Evolutionary conservation across 2,797 vertebrate species (phyloP), one percentile per base, ranked within the genome.

Genomic region (Mionectes olivaceus): DNA sequence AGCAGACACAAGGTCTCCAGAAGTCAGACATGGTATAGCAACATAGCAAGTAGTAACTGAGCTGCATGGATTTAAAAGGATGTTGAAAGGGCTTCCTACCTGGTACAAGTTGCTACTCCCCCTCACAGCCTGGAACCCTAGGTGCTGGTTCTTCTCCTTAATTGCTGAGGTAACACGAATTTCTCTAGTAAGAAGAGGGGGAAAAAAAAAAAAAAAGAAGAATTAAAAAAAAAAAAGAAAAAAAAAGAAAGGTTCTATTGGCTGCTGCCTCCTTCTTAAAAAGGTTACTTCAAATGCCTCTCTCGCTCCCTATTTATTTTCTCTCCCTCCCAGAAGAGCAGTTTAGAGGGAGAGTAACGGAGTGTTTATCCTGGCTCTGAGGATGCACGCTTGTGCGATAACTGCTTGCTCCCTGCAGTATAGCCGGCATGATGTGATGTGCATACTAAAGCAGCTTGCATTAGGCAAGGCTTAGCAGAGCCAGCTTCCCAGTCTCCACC

Each of bases 341-440:
- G 84, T 95, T 97, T 95, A 90, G 87, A 96, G 95, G 92, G 90
- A 96, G 93, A 97, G 86, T 96, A 96, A 91, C n/a, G 25, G 75
- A 95, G 69, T 97, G 94, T 97, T 97, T 97, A 97, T 97, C 91
- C 89, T 97, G 92, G 88, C 94, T 97, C 87, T 57, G 93, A 96
- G 95, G 94, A 96, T 96, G 88, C 94, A 96, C 52, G 25, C 95
- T 90, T 94, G 89, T 97, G 93, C 95, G 94, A 96, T 97, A 97
- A 97, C 96, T 95, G 96, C 96, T 96, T 97, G 95, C 88, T 98
- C 95, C 96, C 96, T 97, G 95, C 94, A 97, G 96, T 95, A 96
- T 60, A 97, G 96, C 93, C 93, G 80, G 93, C 88, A 95, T 74
- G 88, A 97, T 97, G 93, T 97, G 96, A 95, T 93, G 93, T 95